phyloP scores from a whole-genome alignment of 2,797 vertebrate species.

The Danio tinwini region DNA sequence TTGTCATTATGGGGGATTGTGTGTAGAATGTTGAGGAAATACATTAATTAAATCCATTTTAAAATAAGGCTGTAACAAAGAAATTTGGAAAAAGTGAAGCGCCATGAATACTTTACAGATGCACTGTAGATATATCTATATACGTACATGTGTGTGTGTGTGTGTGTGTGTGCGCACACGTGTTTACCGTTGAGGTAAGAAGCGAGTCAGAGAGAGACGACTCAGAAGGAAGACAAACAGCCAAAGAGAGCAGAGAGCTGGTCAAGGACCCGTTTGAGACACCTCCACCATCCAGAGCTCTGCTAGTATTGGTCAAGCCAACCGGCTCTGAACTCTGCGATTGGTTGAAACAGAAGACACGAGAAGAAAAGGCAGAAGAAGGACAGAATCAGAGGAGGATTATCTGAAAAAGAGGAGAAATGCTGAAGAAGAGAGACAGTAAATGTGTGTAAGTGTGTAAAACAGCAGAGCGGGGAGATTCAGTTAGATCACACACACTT shows the following conservation, averaged over 20 bases:
- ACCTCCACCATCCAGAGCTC: conserved; percentile 83
- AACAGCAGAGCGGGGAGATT: not conserved
- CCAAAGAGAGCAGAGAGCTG: conserved; percentile 85
- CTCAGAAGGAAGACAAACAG: conserved; percentile 93
- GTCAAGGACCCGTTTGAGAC: conserved; percentile 89
- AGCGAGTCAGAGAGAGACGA: conserved; percentile 92
- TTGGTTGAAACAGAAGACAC: conserved; percentile 78
- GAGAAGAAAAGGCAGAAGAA: conserved; percentile 82
- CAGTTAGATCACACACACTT: not conserved
- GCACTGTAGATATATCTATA: too few relatives aligned
- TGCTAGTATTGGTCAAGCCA: conserved; percentile 81
- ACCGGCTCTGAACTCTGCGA: conserved; percentile 87
- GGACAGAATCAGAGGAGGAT: conserved; percentile 74
- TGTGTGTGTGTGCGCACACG: too few relatives aligned
- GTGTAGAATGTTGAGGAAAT: too few relatives aligned
- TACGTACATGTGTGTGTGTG: not conserved
- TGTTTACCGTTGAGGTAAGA: conserved; percentile 92
- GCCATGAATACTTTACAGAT: too few relatives aligned
- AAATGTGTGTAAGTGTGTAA: not conserved
- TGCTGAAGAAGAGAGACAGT: not conserved
- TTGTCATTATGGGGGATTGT: too few relatives aligned
- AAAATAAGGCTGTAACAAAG: too few relatives aligned
- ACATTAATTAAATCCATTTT: too few relatives aligned
- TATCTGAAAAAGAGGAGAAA: conserved; percentile 24
- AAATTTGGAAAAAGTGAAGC: too few relatives aligned